Percentiles rank a stretch among this genome's conserved stretches.
phyloP scores from a whole-genome alignment of 2,113 vertebrate genomes.

The Bombycilla garrulus region DNA sequence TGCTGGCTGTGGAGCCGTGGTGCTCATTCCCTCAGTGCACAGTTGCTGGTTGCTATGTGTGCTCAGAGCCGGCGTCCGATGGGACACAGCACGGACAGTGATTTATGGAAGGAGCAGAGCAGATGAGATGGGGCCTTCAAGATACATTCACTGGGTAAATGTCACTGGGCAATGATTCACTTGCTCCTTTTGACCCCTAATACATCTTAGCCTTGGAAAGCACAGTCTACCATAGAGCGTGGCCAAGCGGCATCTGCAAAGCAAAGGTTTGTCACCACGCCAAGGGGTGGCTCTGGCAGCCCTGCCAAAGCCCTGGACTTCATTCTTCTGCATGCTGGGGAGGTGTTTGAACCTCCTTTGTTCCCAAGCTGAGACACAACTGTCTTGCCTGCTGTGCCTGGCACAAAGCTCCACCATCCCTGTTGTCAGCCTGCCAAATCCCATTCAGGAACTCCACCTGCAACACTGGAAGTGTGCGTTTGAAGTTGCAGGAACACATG shows the following conservation, averaged over 20 bases:
- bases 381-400: background rate
- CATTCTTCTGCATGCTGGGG: background rate
- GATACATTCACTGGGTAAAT: slow-evolving; percentile 23
- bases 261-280: background rate
- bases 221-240: background rate
- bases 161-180: slow-evolving; percentile 1
- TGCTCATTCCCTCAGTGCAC: rapidly evolving
- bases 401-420: background rate
- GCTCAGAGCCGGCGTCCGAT: background rate
- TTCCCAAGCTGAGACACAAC: background rate
- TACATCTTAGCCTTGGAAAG: background rate
- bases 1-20: rapidly evolving
- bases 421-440: background rate
- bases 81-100: background rate
- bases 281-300: background rate
- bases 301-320: background rate
- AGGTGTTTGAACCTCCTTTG: background rate
- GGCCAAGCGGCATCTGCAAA: background rate
- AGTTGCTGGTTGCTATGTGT: rapidly evolving
- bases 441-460: background rate
- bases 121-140: background rate
- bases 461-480: rapidly evolving
- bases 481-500: background rate
- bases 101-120: slow-evolving; percentile 13
- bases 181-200: slow-evolving; percentile 18